Evolutionary conservation across 2,797 vertebrate species (phyloP).

Genomic region (Pipistrellus kuhlii): DNA sequence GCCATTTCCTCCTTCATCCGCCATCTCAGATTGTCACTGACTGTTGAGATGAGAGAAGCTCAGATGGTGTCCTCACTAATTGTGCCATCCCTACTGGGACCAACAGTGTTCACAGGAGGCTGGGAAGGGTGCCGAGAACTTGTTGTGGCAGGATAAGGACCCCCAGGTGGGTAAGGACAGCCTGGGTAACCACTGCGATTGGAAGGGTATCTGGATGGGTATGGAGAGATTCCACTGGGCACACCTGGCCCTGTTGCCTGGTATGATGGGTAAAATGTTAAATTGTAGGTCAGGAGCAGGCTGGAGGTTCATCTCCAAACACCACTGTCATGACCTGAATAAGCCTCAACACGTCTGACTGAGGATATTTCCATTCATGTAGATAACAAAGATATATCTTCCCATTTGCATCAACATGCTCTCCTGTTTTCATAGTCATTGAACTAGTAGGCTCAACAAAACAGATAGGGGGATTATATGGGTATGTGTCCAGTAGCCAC

Average conservation of each 20-base stretch:
- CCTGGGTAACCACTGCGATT: conserved; percentile 90
- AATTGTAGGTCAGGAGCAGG: conserved; percentile 95
- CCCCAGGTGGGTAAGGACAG: conserved; percentile 93
- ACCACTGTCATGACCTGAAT: conserved; percentile 99
- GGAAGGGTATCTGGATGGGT: too few species aligned
- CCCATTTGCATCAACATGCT: conserved; percentile 98
- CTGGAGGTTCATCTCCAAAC: conserved; percentile 98
- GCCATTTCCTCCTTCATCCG: too few species aligned
- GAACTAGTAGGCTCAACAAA: conserved; percentile 99
- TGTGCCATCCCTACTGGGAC: conserved; percentile 81
- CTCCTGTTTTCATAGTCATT: conserved; percentile 99
- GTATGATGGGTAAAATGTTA: conserved; percentile 93
- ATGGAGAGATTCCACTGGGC: too few species aligned
- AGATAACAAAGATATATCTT: conserved; percentile 99
- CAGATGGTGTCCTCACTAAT: too few species aligned
- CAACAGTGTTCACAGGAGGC: conserved; percentile 93
- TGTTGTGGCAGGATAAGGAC: conserved; percentile 92
- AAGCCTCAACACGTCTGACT: conserved; percentile 96
- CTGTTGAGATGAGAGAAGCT: too few species aligned
- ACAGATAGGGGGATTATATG: conserved; percentile 98
- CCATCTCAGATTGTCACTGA: too few species aligned
- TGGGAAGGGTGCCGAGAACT: conserved; percentile 93
- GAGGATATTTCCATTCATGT: conserved; percentile 98
- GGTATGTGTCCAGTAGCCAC: conserved; percentile 98
- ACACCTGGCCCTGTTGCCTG: conserved; percentile 92